Percentiles rank a stretch among this genome's conserved stretches.
Conservation (phyloP, 2,113 vertebrate genomes). For the Glareola pratincola region DNA sequence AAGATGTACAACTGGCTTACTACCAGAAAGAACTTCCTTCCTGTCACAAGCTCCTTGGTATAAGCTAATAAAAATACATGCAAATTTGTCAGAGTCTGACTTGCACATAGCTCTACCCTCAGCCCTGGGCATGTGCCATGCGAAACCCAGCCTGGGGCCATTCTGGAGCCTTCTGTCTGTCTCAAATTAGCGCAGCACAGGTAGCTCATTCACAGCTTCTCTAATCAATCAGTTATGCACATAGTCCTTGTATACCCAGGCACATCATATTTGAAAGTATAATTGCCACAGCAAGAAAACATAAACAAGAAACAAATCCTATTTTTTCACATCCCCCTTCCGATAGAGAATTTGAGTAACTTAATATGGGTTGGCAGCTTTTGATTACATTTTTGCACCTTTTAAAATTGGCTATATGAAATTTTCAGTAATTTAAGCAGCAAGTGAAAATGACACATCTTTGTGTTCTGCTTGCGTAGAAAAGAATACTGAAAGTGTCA, state of each 20-base stretch:
- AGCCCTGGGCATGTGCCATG: neutral
- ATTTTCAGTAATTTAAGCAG: neutral
- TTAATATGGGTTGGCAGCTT: constrained; percentile 9
- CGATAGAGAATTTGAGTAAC: constrained; percentile 5
- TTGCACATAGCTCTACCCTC: neutral
- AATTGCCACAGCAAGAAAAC: constrained; percentile 61
- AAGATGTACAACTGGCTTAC: neutral
- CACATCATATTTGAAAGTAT: constrained; percentile 44
- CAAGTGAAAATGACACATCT: neutral
- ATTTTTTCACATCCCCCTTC: neutral
- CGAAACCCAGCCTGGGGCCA: neutral
- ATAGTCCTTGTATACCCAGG: neutral
- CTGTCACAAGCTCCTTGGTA: neutral
- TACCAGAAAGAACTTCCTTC: neutral
- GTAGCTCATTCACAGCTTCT: neutral
- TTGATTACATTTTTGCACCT: constrained; percentile 40
- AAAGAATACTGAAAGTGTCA: neutral
- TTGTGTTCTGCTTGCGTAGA: neutral
- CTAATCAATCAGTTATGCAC: constrained; percentile 17
- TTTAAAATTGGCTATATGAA: constrained; percentile 11
- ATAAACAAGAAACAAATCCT: constrained; percentile 32
- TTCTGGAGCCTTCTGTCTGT: neutral
- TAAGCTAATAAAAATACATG: neutral
- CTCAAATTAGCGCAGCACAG: neutral
- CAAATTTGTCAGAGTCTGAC: neutral